Evolutionary conservation across 2,888 invertebrate genomes (phyloP).

Genomic region (Synergus itoensis): DNA sequence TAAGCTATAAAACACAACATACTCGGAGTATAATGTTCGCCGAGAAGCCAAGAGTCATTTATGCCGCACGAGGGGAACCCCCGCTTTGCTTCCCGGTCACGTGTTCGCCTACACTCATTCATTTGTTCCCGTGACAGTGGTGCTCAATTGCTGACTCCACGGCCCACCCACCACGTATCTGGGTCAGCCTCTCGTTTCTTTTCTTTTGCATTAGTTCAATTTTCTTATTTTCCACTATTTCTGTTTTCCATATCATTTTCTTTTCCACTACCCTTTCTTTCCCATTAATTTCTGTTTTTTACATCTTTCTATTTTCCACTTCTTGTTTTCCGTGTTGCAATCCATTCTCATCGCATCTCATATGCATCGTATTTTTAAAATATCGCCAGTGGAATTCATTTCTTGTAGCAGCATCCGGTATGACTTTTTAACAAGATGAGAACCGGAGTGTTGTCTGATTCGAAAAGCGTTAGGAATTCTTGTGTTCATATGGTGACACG

Average conservation of each 20-base stretch:
- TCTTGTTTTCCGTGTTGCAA: constrained; percentile 3
- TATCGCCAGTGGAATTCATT: background rate
- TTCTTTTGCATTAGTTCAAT: constrained; percentile 33
- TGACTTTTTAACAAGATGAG: background rate
- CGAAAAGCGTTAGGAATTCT: background rate
- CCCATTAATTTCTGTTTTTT: background rate
- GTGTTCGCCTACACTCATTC: constrained; percentile 73
- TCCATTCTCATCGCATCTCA: background rate
- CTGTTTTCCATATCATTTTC: background rate
- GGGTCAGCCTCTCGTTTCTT: constrained; percentile 54
- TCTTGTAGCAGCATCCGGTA: background rate
- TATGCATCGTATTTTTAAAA: background rate
- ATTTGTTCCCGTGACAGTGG: constrained; percentile 69
- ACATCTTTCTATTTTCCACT: constrained; percentile 11
- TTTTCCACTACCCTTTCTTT: background rate
- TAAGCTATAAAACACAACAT: constrained; percentile 52
- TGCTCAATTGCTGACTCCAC: constrained; percentile 60
- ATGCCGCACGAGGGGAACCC: constrained; percentile 50
- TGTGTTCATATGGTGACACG: background rate
- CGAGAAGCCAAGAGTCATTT: constrained; percentile 63
- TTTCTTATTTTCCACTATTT: constrained; percentile 10
- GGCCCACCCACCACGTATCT: constrained; percentile 58
- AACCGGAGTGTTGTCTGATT: background rate
- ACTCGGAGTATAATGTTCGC: constrained; percentile 52
- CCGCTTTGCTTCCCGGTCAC: constrained; percentile 70